Conservation (phyloP, 1,140 invertebrate genomes). For the Araneus ventricosus region DNA sequence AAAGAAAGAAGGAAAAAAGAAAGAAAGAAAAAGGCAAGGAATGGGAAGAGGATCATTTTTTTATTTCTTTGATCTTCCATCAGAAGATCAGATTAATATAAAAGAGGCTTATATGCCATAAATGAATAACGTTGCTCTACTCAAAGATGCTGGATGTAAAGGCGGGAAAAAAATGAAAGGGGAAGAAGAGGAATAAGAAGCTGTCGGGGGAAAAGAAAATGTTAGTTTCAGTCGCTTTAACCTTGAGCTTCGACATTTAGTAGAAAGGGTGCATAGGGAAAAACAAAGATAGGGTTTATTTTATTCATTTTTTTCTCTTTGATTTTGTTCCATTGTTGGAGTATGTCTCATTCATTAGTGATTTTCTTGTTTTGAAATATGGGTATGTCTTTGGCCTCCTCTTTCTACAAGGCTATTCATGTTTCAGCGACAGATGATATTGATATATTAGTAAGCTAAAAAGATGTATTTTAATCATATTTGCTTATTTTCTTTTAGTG, state of each 20-base stretch:
- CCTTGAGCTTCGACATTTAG: conserved; percentile 15
- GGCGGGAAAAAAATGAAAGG: not conserved
- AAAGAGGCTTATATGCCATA: conserved; percentile 67
- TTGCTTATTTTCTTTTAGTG: no score
- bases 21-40: not conserved
- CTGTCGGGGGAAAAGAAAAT: conserved; percentile 4
- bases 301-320: not conserved
- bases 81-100: conserved; percentile 68
- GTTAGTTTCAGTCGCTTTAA: not conserved
- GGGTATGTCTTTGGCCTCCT: not conserved
- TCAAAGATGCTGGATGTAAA: conserved; percentile 23
- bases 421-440: no score
- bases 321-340: not conserved
- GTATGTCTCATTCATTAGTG: not conserved
- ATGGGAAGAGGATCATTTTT: not conserved
- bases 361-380: not conserved
- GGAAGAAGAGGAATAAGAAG: no score
- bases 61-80: conserved; percentile 62
- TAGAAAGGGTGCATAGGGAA: not conserved
- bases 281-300: not conserved
- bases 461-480: no score
- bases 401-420: no score
- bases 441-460: no score
- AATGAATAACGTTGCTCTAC: conserved; percentile 54
- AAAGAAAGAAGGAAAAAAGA: conserved; percentile 10